Evolutionary conservation across 2,113 vertebrate genomes (phyloP), one percentile per base, ranked within the genome.

Genomic region (Spermophilus dauricus): DNA sequence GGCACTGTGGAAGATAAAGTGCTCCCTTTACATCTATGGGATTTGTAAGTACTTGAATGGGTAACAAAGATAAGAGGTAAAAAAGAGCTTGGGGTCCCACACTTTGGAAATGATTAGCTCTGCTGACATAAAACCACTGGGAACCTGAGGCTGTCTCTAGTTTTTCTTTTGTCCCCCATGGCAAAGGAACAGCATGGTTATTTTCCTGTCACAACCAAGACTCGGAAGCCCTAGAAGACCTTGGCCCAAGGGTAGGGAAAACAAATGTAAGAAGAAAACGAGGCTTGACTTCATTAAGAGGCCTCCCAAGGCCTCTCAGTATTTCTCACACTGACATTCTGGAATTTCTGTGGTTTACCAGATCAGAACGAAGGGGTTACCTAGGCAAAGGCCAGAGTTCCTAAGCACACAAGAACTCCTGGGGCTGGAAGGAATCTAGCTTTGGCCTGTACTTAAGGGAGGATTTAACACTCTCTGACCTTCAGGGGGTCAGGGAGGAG

Each of bases 311-410:
- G 22, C 20, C 69, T 53, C 32, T 70, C 48, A 20, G 53, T 42
- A 34, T 34, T 72, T 87, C 85, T 93, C 86, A 85, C 10, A n/a
- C 1, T 75, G 89, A 76, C 34, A 51, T 85, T 70, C 42, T 77
- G 92, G 90, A 95, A 93, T 95, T 88, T 93, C 63, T 96, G 86
- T 91, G 86, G 89, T 53, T 91, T 96, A 73, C 30, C 82, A 96
- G 39, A 51, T 86, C 32, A 92, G 81, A 88, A 82, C 20, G 37
- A 53, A 86, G 39, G 8, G 56, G 86, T 89, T 96, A 77, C 58
- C 28, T 32, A 39, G 72, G n/a, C 61, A 58, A 65, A 51, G 45
- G 18, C 76, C 75, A 32, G 13, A 37, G 5, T 73, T 69, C 86
- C 45, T 53, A 39, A 84, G 63, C 34, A 73, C 63, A 18, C 61